Conservation (phyloP, 2,113 vertebrate genomes). For the Fukomys damarensis region DNA sequence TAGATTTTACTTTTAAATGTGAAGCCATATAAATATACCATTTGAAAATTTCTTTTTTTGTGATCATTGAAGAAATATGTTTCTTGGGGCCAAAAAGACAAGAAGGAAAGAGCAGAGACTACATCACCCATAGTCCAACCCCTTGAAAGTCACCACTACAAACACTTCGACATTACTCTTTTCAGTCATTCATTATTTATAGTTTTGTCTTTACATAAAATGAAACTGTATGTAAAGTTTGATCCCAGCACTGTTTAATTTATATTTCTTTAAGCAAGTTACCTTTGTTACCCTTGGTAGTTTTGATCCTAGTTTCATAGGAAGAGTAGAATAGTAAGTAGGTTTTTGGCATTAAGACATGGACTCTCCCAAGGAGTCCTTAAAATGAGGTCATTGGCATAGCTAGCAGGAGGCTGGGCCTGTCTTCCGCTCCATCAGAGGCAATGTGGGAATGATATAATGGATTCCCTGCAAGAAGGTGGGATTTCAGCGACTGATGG, state of each 20-base stretch:
- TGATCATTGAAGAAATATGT: conserved; percentile 24
- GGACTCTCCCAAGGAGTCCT: not conserved
- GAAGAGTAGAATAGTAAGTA: not conserved
- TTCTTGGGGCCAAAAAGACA: conserved; percentile 17
- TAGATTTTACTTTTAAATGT: conserved; percentile 59
- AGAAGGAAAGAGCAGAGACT: not conserved
- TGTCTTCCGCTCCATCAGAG: not conserved
- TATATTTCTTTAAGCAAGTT: not conserved
- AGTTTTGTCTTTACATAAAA: conserved; percentile 17
- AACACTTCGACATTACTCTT: not conserved
- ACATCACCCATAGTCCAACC: not conserved
- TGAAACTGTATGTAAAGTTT: not conserved
- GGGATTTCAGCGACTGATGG: conserved; percentile 38
- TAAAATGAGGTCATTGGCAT: not conserved
- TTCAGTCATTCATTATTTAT: not conserved
- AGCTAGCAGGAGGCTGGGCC: not conserved
- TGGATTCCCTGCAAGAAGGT: not conserved
- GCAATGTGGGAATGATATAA: conserved; percentile 5
- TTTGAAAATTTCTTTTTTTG: conserved; percentile 18
- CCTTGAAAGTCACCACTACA: not conserved
- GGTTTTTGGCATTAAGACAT: not conserved
- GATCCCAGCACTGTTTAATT: not conserved
- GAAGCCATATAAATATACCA: conserved; percentile 1
- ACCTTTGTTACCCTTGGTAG: not conserved
- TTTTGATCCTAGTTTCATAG: not conserved